Base-by-base conservation (phyloP, 2,888 invertebrate genomes). In the Pristionchus fissidentatus region DNA sequence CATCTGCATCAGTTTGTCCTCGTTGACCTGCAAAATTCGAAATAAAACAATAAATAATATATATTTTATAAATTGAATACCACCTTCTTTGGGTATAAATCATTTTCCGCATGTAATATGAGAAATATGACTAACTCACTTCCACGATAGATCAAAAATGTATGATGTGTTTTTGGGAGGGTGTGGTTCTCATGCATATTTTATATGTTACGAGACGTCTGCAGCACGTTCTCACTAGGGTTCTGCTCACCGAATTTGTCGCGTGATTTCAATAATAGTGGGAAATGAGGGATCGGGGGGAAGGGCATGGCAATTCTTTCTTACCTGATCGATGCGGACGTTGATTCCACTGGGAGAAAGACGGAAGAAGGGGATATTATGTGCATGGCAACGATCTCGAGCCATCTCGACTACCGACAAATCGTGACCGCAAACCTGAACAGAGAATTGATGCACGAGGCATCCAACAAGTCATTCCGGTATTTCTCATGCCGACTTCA, bases 1-100 rank as follows among this genome's bases (percentile, higher is more conserved):
- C 91, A 91, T 91, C 78, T 90, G 88, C 89, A 89, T 88, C 77
- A 91, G 84, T 78, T 91, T 91, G 32, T 87, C 87, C 46, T 91
- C 90, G 82, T 91, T 89, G 78, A 90, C 89, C 84, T 90, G 35
- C 8, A 57, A 66, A 52, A 7, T 29, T 13, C 43, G 15, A 35
- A 49, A 29, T 49, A 38, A 78, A 52, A 7, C 15, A 41, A 41
- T 41, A 41, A 70, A 32, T 13, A 41, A 38, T 2, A 4, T 32
- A 15, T 19, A 52, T 19, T 52, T n/a, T n/a, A n/a, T n/a, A n/a
- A n/a, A n/a, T n/a, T n/a, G n/a, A 66, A 66, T 38, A 19, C 1
- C 70, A 10, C n/a, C n/a, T n/a, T n/a, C n/a, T n/a, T n/a, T n/a
- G n/a, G n/a, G n/a, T n/a, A n/a, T n/a, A n/a, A n/a, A n/a, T n/a